These are phyloP conservation scores for Syngnathoides biaculeatus DNA, from an alignment of 2,113 vertebrate genomes.

Conservation along the genomic window DNA sequence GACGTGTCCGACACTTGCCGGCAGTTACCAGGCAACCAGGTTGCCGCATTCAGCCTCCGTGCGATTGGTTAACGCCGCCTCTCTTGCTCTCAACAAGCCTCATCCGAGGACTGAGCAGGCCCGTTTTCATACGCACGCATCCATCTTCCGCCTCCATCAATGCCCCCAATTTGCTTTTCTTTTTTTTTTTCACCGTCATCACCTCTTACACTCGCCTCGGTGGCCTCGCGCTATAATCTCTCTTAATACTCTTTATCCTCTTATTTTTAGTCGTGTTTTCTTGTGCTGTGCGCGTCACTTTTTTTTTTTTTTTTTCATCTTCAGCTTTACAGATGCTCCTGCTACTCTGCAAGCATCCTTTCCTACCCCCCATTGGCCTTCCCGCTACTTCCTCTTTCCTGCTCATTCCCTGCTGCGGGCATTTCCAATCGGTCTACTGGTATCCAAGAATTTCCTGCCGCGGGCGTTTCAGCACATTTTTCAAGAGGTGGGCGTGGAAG, in stretches of 20 bases:
- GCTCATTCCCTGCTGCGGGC: too few species aligned
- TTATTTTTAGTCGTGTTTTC: slow-evolving; percentile 3
- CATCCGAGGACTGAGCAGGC: not conserved
- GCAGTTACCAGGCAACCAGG: slow-evolving; percentile 14
- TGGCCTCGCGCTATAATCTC: not conserved
- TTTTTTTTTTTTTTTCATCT: not conserved
- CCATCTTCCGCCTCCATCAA: not conserved
- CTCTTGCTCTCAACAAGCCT: not conserved
- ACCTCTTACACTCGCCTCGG: not conserved
- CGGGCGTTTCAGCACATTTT: not conserved
- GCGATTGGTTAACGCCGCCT: not conserved
- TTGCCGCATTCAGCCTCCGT: not conserved
- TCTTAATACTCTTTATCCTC: not conserved
- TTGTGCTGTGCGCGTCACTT: not conserved
- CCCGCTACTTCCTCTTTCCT: too few species aligned
- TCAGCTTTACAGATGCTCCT: not conserved
- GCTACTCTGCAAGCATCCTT: too few species aligned
- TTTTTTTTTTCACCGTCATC: not conserved
- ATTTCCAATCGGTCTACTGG: too few species aligned
- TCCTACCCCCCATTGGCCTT: too few species aligned
- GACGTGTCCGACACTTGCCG: not conserved
- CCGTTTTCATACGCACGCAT: not conserved
- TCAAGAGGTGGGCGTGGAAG: not conserved
- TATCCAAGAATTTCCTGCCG: too few species aligned
- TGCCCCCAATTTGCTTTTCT: slow-evolving; percentile 3